Evolutionary conservation across 2,888 invertebrate genomes (phyloP), one percentile per base, ranked within the genome.

Genomic region (Miltochrista miniata): DNA sequence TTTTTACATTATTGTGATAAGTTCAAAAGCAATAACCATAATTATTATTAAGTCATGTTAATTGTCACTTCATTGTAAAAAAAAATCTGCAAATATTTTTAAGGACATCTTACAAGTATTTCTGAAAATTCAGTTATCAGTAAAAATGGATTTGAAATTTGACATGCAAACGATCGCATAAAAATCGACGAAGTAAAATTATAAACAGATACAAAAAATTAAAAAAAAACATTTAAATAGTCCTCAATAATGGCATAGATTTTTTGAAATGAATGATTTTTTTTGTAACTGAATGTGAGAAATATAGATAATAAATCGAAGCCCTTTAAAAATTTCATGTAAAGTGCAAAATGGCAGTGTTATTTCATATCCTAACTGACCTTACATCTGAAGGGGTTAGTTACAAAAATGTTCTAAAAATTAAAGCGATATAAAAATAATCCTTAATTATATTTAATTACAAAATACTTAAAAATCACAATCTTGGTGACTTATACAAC

Each of bases 341-440:
- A 72, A 78, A 79, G 87, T 78, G 76, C 70, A 70, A 72, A 79
- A 81, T 86, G 88, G 89, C 89, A 89, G 88, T 89, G 85, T 79
- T 70, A 56, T 61, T 52, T 49, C 41, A 34, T 50, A 41, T 47
- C 48, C 51, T 70, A 75, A 72, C 74, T 73, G 72, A 76, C 72
- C 56, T 54, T 48, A 35, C 7, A 15, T 64, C 53, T 56, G 60
- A 56, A 54, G 43, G 45, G 53, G 44, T 31, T 49, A 43, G 35
- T 34, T 42, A 37, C 51, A 64, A 70, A 64, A 66, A 54, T 59
- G 63, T 61, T 59, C 53, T 64, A 69, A 65, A 66, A 67, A 65
- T 66, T 69, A 83, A 79, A 76, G 69, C 79, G 81, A 80, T 88
- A 89, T 77, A 89, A 89, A 89, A 88, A 87, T 87, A 87, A 80